Base-by-base conservation (phyloP, 2,888 invertebrate genomes). In the Chrysina gloriosa region DNA sequence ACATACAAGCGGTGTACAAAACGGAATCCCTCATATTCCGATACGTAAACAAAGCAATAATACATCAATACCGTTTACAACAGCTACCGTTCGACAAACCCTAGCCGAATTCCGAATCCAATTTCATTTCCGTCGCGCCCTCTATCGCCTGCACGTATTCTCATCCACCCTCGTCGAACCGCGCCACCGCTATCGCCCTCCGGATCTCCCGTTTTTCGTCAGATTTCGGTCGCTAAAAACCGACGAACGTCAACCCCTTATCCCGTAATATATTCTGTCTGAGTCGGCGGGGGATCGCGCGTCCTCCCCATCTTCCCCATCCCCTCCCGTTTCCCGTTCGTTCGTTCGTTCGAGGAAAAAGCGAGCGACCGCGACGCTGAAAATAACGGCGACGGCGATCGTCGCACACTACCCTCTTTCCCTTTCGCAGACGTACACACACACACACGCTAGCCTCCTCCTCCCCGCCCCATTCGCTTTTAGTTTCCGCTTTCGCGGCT, bases 201-300 rank as follows among this genome's bases (percentile, higher is more conserved):
- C n/a, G n/a, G n/a, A n/a, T n/a, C n/a, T n/a, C n/a, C 45, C 45
- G 21, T 45, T 45, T 19, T 21, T 45, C 19, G 45, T 45, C 45
- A 45, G 45, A 14, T 45, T 56, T 72, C 39, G 29, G 58, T 69
- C 69, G 68, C 66, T 70, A 71, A 72, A 73, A 71, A 71, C 69
- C 69, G 69, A 50, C 23, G 25, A 23, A 16, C 73, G 73, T 74
- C 75, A 73, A 75, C 74, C 75, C 23, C 75, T 76, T 74, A 76
- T 76, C 75, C 75, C 70, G 73, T 76, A 77, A 78, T 77, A 75
- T 76, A 77, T 78, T 77, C 78, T 73, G 73, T 75, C 71, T 72
- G 71, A n/a, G n/a, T n/a, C n/a, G n/a, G n/a, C n/a, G 63, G 69
- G 68, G 72, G 71, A 65, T 61, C 61, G 61, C 42, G 39, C n/a